Percentiles rank a stretch among this genome's conserved stretches.
Evolutionary conservation across 2,797 vertebrate species (phyloP).

Genomic region (Takifugu ocellatus): DNA sequence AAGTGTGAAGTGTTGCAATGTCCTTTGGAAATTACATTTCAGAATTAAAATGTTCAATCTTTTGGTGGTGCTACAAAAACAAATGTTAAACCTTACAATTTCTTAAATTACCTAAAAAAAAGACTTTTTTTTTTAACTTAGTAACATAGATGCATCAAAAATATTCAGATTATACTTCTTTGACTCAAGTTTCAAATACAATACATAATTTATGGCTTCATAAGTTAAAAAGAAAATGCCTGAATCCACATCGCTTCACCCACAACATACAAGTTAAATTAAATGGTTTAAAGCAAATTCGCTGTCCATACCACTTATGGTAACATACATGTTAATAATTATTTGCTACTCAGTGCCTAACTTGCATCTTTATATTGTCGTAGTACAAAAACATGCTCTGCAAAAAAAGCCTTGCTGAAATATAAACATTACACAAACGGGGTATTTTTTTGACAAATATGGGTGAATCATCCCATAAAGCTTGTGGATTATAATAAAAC

Average conservation of each 20-base stretch:
- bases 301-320: slow-evolving; percentile 64
- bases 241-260: slow-evolving; percentile 73
- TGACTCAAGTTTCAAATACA: slow-evolving; percentile 82
- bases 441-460: slow-evolving; percentile 67
- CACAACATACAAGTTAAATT: slow-evolving; percentile 83
- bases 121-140: slow-evolving; percentile 71
- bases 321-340: slow-evolving; percentile 67
- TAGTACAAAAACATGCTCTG: slow-evolving; percentile 75
- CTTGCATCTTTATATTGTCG: slow-evolving; percentile 72
- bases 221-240: slow-evolving; percentile 79
- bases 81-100: slow-evolving; percentile 55
- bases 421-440: slow-evolving; percentile 73
- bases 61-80: slow-evolving; percentile 63
- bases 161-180: slow-evolving; percentile 80
- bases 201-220: slow-evolving; percentile 85
- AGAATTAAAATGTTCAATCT: slow-evolving; percentile 61
- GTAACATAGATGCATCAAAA: slow-evolving; percentile 80
- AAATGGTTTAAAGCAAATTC: slow-evolving; percentile 73
- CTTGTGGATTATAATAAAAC: slow-evolving; percentile 60
- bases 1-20: slow-evolving; percentile 63
- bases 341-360: slow-evolving; percentile 79
- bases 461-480: slow-evolving; percentile 56
- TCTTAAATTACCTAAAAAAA: slow-evolving; percentile 78
- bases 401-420: slow-evolving; percentile 72
- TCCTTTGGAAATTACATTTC: slow-evolving; percentile 69